Base-by-base conservation (phyloP, 2,888 invertebrate species). In the Aricia artaxerxes region DNA sequence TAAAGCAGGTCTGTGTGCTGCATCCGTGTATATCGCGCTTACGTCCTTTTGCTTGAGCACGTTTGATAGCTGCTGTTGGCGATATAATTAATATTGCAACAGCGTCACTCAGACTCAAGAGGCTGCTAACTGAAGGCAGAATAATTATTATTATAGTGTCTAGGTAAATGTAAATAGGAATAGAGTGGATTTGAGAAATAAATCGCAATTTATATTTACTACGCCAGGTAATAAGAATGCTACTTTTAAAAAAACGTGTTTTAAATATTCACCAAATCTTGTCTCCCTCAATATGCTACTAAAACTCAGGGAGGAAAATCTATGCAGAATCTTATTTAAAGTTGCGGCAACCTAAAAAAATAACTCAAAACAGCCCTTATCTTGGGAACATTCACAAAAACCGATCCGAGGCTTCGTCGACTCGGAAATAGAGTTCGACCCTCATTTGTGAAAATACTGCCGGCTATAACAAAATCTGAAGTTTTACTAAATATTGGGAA, bases 371-470 rank as follows among this genome's bases (percentile, higher is more conserved):
- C 35, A 13, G 4, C 4, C 13, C 69, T 69, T 69, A 69, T 69
- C 69, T 69, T 5, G 13, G 9, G 24, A 69, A 69, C 13, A 69
- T 69, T 69, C 35, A 69, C 35, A 69, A 69, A 64, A 64, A 64
- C 64, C 31, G 31, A 64, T 64, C 24, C 13, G 69, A 38, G 69
- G 11, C 35, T 69, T 38, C 35, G 69, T 69, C 69, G 69, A 31
- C 35, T 69, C 35, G 69, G 69, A 69, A 69, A 69, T 69, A 69
- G 69, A 35, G 69, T 57, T 57, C 57, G 35, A 69, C 69, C 69
- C 69, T 38, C 35, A 69, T 69, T 69, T 69, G 64, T 69, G 64
- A 69, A 69, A 69, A 69, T 69, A 69, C 69, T 38, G 69, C 13
- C 69, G 35, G 69, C 35, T 35, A 13, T 38, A 13, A 16, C 35